Evolutionary conservation across 2,888 invertebrate species (phyloP).

Genomic region (Lymantria monacha): DNA sequence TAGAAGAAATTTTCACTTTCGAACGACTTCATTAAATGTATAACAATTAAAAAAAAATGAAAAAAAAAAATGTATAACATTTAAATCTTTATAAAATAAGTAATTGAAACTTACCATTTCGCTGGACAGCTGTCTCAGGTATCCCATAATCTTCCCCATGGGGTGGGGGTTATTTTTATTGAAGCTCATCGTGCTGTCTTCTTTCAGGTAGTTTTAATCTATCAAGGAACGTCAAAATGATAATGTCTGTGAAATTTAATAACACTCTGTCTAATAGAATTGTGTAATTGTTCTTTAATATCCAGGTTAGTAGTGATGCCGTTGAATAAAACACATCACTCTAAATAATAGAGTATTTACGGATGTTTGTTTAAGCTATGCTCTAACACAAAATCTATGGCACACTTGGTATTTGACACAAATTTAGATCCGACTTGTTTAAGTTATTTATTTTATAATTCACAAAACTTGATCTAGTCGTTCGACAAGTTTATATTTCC

Average conservation of each 20-base stretch:
- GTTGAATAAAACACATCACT: conserved; percentile 58
- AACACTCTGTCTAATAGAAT: conserved; percentile 58
- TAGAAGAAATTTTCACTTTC: neutral
- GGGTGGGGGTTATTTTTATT: conserved; percentile 78
- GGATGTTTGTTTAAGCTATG: conserved; percentile 10
- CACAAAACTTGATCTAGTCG: conserved; percentile 40
- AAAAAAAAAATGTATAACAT: too few relatives aligned
- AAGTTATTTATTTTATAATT: conserved; percentile 30
- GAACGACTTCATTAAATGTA: neutral
- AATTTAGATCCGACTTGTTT: conserved; percentile 40
- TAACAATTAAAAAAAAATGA: too few relatives aligned
- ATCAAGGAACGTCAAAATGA: conserved; percentile 74
- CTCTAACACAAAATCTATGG: conserved; percentile 28
- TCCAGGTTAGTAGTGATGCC: conserved; percentile 69
- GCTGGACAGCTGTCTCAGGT: conserved; percentile 75
- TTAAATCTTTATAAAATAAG: neutral
- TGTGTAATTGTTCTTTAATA: conserved; percentile 52
- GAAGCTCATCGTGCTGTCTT: conserved; percentile 74
- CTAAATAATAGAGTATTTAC: conserved; percentile 24
- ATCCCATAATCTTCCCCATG: conserved; percentile 78
- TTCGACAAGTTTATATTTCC: conserved; percentile 55
- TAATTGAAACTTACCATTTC: conserved; percentile 68
- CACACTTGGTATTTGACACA: conserved; percentile 57
- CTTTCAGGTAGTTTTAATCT: conserved; percentile 36
- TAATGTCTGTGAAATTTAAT: conserved; percentile 62